Evolutionary conservation across 2,113 vertebrate genomes (phyloP).

Genomic region (Astur gentilis): DNA sequence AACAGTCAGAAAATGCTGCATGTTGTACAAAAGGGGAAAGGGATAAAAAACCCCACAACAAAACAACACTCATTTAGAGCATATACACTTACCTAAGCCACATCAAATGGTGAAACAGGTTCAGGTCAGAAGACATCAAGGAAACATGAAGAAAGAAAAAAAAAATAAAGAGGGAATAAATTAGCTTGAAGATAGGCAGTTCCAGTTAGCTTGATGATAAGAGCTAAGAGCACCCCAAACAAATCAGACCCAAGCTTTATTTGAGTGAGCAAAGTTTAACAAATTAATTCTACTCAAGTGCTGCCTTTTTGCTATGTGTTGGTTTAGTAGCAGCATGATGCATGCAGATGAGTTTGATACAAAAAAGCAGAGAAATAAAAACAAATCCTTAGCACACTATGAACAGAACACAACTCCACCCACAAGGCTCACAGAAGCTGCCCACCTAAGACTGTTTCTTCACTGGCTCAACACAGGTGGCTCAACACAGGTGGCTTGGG

Average conservation of each 20-base stretch:
- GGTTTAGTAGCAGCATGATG: neutral
- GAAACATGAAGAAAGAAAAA: neutral
- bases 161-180: neutral
- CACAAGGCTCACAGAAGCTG: neutral
- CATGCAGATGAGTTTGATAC: neutral
- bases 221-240: neutral
- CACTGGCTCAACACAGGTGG: neutral
- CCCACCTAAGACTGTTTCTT: neutral
- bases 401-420: neutral
- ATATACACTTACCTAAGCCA: constrained; percentile 31
- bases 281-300: neutral
- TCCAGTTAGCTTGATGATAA: neutral
- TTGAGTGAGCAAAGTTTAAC: neutral
- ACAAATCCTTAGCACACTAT: rapidly evolving
- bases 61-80: neutral
- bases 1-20: neutral
- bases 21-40: neutral
- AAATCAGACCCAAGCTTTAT: neutral
- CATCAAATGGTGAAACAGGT: neutral
- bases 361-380: neutral
- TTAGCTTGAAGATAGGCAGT: neutral
- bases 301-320: neutral
- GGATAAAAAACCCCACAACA: neutral
- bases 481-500: neutral
- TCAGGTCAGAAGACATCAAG: neutral